A percentile compares a stretch with the other conserved stretches of the same genome.
Evolutionary conservation across 2,797 vertebrate genomes (phyloP).

Genomic region (Triplophysa yarkandensis): DNA sequence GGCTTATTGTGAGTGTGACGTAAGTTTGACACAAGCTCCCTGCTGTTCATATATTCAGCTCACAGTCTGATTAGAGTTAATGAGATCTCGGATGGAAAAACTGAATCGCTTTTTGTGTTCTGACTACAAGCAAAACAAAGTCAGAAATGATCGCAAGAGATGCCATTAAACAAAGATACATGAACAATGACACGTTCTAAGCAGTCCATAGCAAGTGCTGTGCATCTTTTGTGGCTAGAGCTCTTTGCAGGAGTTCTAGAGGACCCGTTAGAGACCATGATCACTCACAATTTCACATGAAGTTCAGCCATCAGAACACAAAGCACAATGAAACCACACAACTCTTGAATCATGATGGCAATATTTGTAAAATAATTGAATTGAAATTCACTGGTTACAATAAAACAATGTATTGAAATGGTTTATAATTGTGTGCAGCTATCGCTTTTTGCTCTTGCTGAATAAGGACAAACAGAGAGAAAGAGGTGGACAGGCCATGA

Average conservation of each 20-base stretch:
- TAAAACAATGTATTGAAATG: background rate
- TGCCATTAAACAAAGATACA: background rate
- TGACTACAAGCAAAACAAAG: constrained; percentile 24
- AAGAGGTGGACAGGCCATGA: constrained; percentile 51
- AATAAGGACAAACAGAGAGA: constrained; percentile 23
- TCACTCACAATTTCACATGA: too few species aligned
- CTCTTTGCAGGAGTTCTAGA: too few species aligned
- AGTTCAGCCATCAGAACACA: too few species aligned
- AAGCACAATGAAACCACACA: background rate
- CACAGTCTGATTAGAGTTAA: constrained; percentile 53
- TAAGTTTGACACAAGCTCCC: constrained; percentile 14
- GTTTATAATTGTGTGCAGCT: background rate
- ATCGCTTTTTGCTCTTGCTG: background rate
- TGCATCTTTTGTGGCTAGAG: too few species aligned
- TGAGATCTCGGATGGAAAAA: constrained; percentile 44
- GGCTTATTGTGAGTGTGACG: constrained; percentile 47
- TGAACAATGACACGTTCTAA: too few species aligned
- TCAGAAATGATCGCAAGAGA: background rate
- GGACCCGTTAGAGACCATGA: too few species aligned
- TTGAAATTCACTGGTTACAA: background rate
- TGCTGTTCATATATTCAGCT: constrained; percentile 46
- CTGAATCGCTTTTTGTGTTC: constrained; percentile 3
- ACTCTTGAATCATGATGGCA: background rate
- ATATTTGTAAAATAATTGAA: background rate
- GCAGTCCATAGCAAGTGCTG: too few species aligned